Percentiles rank a stretch among this genome's conserved stretches.
Conservation (phyloP, 2,888 invertebrate species). For the Lasioglossum zephyrum region DNA sequence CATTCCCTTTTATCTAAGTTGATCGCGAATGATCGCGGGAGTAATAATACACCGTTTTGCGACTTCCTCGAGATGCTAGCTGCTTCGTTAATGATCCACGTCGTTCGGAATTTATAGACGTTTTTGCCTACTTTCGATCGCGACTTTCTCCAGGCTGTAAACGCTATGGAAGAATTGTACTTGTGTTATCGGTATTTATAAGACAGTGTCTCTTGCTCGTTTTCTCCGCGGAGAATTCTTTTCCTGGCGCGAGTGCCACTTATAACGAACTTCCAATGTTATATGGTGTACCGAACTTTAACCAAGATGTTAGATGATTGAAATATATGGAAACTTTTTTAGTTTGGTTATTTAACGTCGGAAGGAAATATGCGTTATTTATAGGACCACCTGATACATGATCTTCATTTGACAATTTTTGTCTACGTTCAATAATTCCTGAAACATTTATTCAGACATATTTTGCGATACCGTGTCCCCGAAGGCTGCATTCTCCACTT, state of each 20-base stretch:
- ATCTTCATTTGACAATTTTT: background rate
- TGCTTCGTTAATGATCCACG: constrained; percentile 27
- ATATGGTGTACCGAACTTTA: background rate
- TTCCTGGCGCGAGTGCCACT: background rate
- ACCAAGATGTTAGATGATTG: too few species aligned
- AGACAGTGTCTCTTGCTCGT: background rate
- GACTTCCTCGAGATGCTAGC: constrained; percentile 12
- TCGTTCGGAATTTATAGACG: constrained; percentile 27
- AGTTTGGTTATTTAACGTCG: too few species aligned
- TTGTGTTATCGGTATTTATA: background rate
- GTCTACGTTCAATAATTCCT: too few species aligned
- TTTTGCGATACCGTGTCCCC: background rate
- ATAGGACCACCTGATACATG: too few species aligned
- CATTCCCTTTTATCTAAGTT: background rate
- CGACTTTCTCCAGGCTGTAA: background rate
- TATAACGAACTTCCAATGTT: background rate
- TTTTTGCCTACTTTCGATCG: background rate
- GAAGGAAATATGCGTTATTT: too few species aligned
- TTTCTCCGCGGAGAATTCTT: background rate
- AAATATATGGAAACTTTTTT: too few species aligned
- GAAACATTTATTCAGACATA: background rate
- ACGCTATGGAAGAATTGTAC: background rate
- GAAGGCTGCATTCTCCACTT: background rate
- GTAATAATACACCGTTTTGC: constrained; percentile 24
- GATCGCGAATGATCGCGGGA: background rate